phyloP scores from a whole-genome alignment of 2,113 vertebrate genomes.

The Stegastes partitus region DNA sequence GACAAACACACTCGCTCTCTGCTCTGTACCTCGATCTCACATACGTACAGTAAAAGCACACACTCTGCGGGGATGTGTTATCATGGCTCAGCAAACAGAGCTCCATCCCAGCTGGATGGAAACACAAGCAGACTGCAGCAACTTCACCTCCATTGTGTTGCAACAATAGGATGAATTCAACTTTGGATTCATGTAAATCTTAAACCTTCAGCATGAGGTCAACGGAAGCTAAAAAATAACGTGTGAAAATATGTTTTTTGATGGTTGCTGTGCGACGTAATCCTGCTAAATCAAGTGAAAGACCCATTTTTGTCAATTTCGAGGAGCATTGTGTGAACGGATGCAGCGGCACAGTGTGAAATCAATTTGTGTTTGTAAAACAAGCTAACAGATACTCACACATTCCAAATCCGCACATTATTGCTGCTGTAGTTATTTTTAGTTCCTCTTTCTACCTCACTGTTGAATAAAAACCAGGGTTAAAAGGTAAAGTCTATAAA shows the following conservation, averaged over 20 bases:
- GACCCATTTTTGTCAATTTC: too few relatives aligned
- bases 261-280: neutral
- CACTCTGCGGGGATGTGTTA: slow-evolving; percentile 56
- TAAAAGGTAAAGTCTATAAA: too few relatives aligned
- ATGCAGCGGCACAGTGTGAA: too few relatives aligned
- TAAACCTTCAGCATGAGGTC: neutral
- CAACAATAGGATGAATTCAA: neutral
- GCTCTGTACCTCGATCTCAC: neutral
- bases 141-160: slow-evolving; percentile 21
- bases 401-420: too few relatives aligned
- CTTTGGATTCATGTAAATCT: neutral
- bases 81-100: slow-evolving; percentile 60
- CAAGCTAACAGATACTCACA: too few relatives aligned
- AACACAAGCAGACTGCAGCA: slow-evolving; percentile 45
- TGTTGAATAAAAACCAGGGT: too few relatives aligned
- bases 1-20: neutral
- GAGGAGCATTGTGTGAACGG: too few relatives aligned
- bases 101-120: slow-evolving; percentile 26
- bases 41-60: slow-evolving; percentile 18
- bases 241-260: too few relatives aligned
- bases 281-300: neutral
- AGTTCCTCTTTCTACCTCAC: too few relatives aligned
- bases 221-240: neutral
- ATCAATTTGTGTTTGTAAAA: too few relatives aligned
- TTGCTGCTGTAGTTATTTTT: too few relatives aligned